Conservation (phyloP, 2,888 invertebrate species). For the Enoplolaimus lenunculus region DNA sequence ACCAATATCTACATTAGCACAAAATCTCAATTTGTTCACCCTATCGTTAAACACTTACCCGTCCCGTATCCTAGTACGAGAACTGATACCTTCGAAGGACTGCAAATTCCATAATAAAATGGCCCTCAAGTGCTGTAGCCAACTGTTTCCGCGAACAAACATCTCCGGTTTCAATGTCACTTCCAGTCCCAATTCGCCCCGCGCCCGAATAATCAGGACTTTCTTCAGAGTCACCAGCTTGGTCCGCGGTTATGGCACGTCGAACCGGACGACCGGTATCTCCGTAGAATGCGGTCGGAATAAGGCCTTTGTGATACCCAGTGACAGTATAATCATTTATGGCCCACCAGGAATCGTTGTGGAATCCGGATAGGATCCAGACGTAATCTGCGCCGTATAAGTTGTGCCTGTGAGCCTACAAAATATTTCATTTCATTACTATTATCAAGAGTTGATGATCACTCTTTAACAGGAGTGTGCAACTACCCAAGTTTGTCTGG, state of each 20-base stretch:
- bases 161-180: constrained; percentile 28
- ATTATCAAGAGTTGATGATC: no score
- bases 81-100: constrained; percentile 55
- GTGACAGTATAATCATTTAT: constrained; percentile 23
- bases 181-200: no score
- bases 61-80: constrained; percentile 52
- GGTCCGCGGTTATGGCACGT: background rate
- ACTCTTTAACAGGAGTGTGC: no score
- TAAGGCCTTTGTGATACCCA: no score
- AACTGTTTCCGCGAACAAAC: constrained; percentile 62
- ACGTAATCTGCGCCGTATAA: constrained; percentile 66
- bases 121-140: constrained; percentile 64
- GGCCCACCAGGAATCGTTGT: constrained; percentile 33
- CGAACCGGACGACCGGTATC: no score
- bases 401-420: background rate
- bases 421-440: constrained; percentile 30
- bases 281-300: no score
- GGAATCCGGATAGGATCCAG: constrained; percentile 72
- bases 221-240: no score
- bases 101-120: constrained; percentile 52
- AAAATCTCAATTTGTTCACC: no score
- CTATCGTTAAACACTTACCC: no score
- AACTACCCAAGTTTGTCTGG: no score
- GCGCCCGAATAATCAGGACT: no score
- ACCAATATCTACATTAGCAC: no score